phyloP scores from a whole-genome alignment of 1,140 invertebrate genomes.

The Conopomorpha cramerella region DNA sequence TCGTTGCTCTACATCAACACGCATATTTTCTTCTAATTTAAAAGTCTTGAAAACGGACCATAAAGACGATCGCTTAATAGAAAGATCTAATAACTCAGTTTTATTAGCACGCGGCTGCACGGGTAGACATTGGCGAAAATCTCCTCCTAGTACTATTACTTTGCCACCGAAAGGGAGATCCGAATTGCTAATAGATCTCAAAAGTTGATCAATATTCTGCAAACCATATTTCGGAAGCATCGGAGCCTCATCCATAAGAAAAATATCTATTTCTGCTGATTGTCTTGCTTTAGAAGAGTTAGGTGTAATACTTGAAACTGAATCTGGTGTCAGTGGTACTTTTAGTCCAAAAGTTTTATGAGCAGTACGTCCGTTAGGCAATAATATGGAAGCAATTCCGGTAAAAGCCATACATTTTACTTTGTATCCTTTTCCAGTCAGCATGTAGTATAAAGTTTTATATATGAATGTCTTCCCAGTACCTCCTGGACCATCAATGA shows the following conservation, averaged over 20 bases:
- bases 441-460: too few species aligned
- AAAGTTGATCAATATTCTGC: conserved; percentile 2
- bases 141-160: too few species aligned
- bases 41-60: conserved; percentile 5
- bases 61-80: conserved; percentile 9
- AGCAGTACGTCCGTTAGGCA: conserved; percentile 12
- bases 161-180: conserved; percentile 17
- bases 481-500: conserved; percentile 67
- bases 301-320: too few species aligned
- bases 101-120: conserved; percentile 9
- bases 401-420: too few species aligned
- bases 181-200: conserved; percentile 10
- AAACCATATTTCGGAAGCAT: conserved; percentile 8
- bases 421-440: too few species aligned
- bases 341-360: conserved; percentile 11
- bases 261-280: conserved; percentile 2
- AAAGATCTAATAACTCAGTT: conserved; percentile 14
- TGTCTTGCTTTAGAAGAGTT: conserved; percentile 12
- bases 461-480: conserved; percentile 35
- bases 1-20: conserved; percentile 3
- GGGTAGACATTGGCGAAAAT: too few species aligned
- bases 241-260: background rate
- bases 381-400: conserved; percentile 14
- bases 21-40: conserved; percentile 4
- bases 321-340: conserved; percentile 12